A percentile compares a stretch with the other conserved stretches of the same genome.
Evolutionary conservation across 2,797 vertebrate species (phyloP).

Genomic region (Rhodeus uyekii): DNA sequence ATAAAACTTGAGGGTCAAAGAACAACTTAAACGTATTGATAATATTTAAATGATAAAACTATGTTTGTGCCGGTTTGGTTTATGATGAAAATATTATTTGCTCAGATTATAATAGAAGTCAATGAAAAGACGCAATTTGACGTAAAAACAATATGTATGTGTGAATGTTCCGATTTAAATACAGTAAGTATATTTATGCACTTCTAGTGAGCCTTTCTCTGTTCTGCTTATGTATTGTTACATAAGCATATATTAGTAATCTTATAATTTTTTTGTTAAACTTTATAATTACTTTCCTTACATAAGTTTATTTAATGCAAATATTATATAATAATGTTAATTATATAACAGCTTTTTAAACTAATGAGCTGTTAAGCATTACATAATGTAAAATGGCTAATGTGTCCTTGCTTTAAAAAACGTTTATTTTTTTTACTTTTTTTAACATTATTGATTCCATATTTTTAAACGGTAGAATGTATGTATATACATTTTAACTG

Average conservation of each 20-base stretch:
- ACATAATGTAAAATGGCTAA: background rate
- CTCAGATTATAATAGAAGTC: background rate
- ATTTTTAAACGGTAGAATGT: background rate
- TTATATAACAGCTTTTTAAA: background rate
- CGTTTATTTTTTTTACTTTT: no score
- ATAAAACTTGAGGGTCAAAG: background rate
- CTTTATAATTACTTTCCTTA: background rate
- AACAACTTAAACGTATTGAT: background rate
- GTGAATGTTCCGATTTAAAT: background rate
- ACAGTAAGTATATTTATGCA: background rate
- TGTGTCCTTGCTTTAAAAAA: no score
- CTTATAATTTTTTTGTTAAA: background rate
- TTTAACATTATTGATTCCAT: background rate
- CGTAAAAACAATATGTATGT: background rate
- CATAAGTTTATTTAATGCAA: slow-evolving; percentile 1
- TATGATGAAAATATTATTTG: background rate
- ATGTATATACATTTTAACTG: background rate
- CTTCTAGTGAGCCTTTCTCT: background rate
- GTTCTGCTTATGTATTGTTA: background rate
- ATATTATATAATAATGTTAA: slow-evolving; percentile 14
- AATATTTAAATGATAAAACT: background rate
- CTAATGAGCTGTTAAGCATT: slow-evolving; percentile 16
- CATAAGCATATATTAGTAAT: background rate
- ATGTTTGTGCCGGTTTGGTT: background rate
- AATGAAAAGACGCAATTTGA: background rate